Conservation (phyloP, 2,113 vertebrate species). For the Dipodomys stephensi region DNA sequence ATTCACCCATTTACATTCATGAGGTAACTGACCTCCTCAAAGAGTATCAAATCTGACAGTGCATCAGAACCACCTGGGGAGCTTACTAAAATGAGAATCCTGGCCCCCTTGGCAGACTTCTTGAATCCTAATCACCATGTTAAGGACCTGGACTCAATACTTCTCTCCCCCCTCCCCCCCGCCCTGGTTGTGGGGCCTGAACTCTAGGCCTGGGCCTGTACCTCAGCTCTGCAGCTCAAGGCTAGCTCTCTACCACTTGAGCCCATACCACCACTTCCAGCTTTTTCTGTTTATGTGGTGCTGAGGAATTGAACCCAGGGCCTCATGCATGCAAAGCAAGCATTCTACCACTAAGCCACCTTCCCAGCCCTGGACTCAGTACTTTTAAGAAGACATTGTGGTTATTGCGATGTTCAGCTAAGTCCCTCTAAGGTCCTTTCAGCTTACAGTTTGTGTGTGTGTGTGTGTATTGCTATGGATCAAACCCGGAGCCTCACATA, state of each 20-base stretch:
- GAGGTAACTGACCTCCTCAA: neutral
- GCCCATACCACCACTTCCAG: too few relatives aligned
- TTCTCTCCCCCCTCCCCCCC: too few relatives aligned
- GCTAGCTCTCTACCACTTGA: too few relatives aligned
- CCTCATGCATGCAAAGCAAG: too few relatives aligned
- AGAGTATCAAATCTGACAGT: constrained; percentile 12
- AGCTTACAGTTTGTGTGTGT: neutral
- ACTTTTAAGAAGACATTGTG: neutral
- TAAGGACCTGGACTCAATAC: neutral
- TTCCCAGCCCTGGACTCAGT: neutral
- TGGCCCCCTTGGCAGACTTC: neutral
- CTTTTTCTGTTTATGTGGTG: too few relatives aligned
- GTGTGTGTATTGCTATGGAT: neutral
- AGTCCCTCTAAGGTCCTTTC: neutral
- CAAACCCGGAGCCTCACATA: neutral
- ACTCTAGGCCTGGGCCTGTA: too few relatives aligned
- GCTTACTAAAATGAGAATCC: constrained; percentile 34
- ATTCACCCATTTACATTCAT: neutral
- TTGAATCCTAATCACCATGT: neutral
- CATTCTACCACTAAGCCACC: too few relatives aligned
- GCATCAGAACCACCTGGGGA: neutral
- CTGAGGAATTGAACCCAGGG: too few relatives aligned
- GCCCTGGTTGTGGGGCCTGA: too few relatives aligned
- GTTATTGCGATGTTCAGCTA: neutral
- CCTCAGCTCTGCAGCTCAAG: too few relatives aligned